These are phyloP conservation scores for Alaudala cheleensis DNA, from an alignment of 2,113 vertebrate genomes.

Conservation along the genomic window DNA sequence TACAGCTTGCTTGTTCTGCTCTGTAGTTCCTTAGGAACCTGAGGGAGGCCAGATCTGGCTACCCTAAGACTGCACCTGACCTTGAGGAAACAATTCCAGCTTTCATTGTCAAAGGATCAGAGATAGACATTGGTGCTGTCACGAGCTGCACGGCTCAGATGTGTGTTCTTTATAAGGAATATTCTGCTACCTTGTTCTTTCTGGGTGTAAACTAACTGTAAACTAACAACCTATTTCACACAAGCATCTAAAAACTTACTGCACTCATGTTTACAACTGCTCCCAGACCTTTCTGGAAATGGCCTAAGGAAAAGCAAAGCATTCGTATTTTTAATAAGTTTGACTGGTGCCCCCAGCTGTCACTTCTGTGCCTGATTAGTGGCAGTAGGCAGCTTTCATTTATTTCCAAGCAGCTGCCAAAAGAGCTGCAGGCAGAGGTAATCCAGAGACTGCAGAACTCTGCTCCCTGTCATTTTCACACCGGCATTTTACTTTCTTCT, in stretches of 20 bases:
- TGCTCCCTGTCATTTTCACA: slow-evolving; percentile 17
- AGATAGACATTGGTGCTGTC: neutral
- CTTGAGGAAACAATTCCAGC: neutral
- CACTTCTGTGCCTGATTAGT: neutral
- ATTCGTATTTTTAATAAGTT: neutral
- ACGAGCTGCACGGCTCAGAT: neutral
- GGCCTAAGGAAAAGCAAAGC: slow-evolving; percentile 12
- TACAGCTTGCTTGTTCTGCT: neutral
- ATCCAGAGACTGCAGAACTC: slow-evolving; percentile 8
- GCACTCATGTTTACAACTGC: neutral
- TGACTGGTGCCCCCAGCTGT: neutral
- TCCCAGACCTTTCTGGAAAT: neutral
- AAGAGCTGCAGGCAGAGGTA: slow-evolving; percentile 25
- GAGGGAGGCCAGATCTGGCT: neutral
- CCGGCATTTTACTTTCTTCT: slow-evolving; percentile 25
- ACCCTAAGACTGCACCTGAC: neutral
- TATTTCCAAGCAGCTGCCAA: slow-evolving; percentile 38
- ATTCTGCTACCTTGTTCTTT: neutral
- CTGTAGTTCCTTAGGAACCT: neutral
- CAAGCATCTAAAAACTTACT: neutral
- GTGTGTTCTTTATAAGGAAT: neutral
- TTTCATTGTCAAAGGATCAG: neutral
- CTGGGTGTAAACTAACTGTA: neutral
- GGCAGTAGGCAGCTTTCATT: slow-evolving; percentile 12
- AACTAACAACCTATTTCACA: neutral